A percentile compares a stretch with the other conserved stretches of the same genome.
phyloP scores from a whole-genome alignment of 2,797 vertebrate species.

The Dromococcyx pavoninus region DNA sequence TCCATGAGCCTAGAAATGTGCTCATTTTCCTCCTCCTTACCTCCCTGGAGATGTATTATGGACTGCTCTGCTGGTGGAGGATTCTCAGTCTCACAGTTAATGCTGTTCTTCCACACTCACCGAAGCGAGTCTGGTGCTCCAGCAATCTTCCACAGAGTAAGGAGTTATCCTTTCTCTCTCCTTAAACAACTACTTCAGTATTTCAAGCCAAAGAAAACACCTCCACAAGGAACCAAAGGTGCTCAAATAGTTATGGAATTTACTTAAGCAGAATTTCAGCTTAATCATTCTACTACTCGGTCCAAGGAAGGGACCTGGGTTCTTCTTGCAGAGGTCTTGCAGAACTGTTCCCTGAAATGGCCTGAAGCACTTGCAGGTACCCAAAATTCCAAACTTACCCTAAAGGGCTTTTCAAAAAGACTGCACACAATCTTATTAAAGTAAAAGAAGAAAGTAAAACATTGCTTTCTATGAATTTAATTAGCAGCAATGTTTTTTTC shows the following conservation, averaged over 20 bases:
- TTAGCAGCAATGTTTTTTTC: not conserved
- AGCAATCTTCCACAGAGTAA: not conserved
- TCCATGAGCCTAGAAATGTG: not conserved
- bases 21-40: not conserved
- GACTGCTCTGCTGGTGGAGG: not conserved
- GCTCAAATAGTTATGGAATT: not conserved
- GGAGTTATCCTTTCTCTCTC: not conserved
- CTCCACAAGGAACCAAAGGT: not conserved
- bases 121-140: not conserved
- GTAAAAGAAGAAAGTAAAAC: not conserved
- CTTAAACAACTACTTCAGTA: not conserved
- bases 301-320: not conserved
- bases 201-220: not conserved
- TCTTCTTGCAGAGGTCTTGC: not conserved
- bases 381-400: not conserved
- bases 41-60: not conserved
- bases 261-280: not conserved
- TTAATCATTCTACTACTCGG: not conserved
- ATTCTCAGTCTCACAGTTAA: not conserved
- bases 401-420: not conserved
- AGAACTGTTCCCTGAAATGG: not conserved
- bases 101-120: not conserved
- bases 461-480: not conserved
- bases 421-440: not conserved
- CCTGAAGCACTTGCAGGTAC: not conserved